Base-by-base conservation (phyloP, 1,140 invertebrate genomes). In the Pollicipes pollicipes region DNA sequence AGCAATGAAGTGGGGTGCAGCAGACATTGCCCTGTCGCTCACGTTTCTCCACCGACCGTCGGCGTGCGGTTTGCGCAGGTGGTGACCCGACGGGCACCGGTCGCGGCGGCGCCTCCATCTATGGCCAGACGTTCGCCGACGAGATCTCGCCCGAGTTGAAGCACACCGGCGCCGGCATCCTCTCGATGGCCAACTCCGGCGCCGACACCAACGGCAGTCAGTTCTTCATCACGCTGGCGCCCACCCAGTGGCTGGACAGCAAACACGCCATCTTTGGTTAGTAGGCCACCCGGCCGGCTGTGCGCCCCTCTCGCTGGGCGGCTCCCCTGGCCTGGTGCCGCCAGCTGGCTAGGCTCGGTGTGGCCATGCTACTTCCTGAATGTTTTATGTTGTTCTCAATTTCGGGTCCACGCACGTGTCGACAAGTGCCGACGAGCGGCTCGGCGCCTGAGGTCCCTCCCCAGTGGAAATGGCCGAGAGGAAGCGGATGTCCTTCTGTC, bases 261-360 rank as follows among this genome's bases (percentile, higher is more conserved):
- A 97, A 98, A 81, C 96, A 99, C 80, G 71, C 74, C 21, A 73
- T 75, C 69, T 73, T 75, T 45, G 74, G 74, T 75, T 37, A 27
- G 99, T 98, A 82, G 95, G 95, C 29, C n/a, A n/a, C n/a, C n/a
- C n/a, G 97, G 93, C 68, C 97, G 99, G 78, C 98, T 99, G 83
- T 99, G 98, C 76, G 94, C 99, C 30, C 98, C 95, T 0, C 80
- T 99, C 72, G 94, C 90, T 63, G 45, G 17, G 45, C 27, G 21
- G 21, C 17, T 70, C 31, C 21, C 27, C 45, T 17, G 21, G 27
- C 17, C 31, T 30, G 0, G 69, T 17, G 17, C 17, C 27, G n/a
- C n/a, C n/a, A n/a, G n/a, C n/a, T n/a, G n/a, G n/a, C n/a, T n/a
- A n/a, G n/a, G n/a, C n/a, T n/a, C n/a, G n/a, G n/a, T n/a, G n/a